Evolutionary conservation across 2,797 vertebrate species (phyloP).

Genomic region (Tachyglossus aculeatus): DNA sequence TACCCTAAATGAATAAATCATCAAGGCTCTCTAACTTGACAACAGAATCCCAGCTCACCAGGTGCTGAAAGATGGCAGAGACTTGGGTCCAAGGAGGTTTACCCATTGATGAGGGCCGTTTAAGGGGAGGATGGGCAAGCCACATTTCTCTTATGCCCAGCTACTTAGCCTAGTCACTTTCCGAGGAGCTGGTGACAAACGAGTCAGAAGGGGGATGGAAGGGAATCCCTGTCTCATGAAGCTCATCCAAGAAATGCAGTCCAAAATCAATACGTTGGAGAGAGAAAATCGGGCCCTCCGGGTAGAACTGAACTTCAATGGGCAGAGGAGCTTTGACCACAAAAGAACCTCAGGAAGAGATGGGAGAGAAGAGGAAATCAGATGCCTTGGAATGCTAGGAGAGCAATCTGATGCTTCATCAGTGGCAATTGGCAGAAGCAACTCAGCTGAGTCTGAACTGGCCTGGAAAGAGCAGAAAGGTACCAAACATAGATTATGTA

Average conservation of each 20-base stretch:
- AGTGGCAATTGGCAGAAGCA: slow-evolving; percentile 61
- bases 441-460: slow-evolving; percentile 66
- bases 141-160: neutral
- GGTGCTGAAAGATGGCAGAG: slow-evolving; percentile 46
- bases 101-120: neutral
- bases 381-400: fast-evolving
- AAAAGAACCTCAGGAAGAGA: neutral
- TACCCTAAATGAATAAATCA: slow-evolving; percentile 76
- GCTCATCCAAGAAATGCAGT: slow-evolving; percentile 85
- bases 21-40: slow-evolving; percentile 41
- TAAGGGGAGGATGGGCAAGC: slow-evolving; percentile 2
- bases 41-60: slow-evolving; percentile 17
- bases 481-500: slow-evolving; percentile 21
- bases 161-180: neutral
- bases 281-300: slow-evolving; percentile 84
- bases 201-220: slow-evolving; percentile 74
- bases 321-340: neutral
- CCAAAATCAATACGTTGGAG: slow-evolving; percentile 86
- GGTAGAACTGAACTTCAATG: slow-evolving; percentile 62
- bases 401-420: neutral
- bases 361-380: slow-evolving; percentile 18
- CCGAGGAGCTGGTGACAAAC: neutral
- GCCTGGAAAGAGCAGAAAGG: slow-evolving; percentile 77
- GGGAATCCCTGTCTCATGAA: slow-evolving; percentile 76
- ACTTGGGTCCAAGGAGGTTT: neutral